These are phyloP conservation scores for Leptogaster cylindrica DNA, from an alignment of 2,888 invertebrate species.

Conservation along the genomic window DNA sequence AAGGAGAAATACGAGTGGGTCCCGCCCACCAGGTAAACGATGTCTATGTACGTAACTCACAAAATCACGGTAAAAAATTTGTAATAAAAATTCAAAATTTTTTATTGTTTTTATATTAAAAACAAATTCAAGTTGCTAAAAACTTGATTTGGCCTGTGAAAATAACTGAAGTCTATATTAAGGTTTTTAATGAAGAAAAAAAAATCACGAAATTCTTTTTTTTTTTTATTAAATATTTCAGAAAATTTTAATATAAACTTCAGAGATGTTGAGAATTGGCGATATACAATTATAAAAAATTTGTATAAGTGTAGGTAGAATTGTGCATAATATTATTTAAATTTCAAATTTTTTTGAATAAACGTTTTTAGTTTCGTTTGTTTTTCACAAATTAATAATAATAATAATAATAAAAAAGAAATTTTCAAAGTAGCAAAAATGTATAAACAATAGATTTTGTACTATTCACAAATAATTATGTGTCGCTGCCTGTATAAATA, in stretches of 20 bases:
- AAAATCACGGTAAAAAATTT: constrained; percentile 65
- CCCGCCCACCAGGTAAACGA: constrained; percentile 77
- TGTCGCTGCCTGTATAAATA: no score
- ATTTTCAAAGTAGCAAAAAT: no score
- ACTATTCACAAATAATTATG: no score
- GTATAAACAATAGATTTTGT: no score
- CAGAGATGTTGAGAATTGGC: constrained; percentile 44
- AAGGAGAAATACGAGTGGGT: constrained; percentile 80
- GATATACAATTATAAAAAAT: constrained; percentile 35
- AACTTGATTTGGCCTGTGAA: constrained; percentile 19
- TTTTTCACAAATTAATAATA: no score
- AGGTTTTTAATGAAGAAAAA: constrained; percentile 2
- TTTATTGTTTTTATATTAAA: constrained; percentile 46
- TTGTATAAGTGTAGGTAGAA: constrained; percentile 50
- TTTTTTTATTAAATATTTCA: not conserved
- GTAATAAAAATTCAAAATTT: constrained; percentile 51
- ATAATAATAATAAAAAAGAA: no score
- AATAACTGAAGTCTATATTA: constrained; percentile 47
- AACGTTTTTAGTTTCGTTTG: no score
- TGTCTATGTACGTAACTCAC: constrained; percentile 69
- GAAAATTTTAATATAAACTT: constrained; percentile 44
- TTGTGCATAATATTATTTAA: constrained; percentile 50
- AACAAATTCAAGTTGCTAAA: constrained; percentile 32
- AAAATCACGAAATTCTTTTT: not conserved
- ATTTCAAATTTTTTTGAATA: no score